Conservation (phyloP, 2,797 vertebrate genomes). For the Mormyrops boulengeri region DNA sequence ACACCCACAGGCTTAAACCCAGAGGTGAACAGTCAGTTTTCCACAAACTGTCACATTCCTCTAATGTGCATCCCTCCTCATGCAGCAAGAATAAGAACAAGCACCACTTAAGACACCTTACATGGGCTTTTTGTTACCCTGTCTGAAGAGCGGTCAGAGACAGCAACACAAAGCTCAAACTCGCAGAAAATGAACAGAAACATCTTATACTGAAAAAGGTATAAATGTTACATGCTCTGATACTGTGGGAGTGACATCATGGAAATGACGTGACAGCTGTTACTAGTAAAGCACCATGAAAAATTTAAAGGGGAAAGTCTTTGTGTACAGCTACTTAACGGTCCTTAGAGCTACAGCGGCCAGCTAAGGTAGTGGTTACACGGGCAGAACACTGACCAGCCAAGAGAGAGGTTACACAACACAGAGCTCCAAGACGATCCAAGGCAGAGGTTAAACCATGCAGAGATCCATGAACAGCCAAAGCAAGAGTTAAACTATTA, state of each 20-base stretch:
- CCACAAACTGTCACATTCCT: background rate
- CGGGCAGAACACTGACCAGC: background rate
- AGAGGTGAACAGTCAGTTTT: background rate
- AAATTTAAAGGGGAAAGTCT: background rate
- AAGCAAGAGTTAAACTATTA: background rate
- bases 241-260: background rate
- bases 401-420: background rate
- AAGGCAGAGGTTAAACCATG: background rate
- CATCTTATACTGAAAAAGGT: background rate
- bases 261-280: background rate
- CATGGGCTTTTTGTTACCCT: background rate
- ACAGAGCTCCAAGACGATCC: background rate
- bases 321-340: background rate
- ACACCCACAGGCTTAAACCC: background rate
- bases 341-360: background rate
- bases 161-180: background rate
- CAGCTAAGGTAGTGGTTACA: background rate
- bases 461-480: background rate
- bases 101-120: background rate
- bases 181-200: background rate
- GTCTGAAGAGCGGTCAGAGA: background rate
- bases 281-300: background rate
- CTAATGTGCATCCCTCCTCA: background rate
- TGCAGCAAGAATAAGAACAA: background rate
- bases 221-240: background rate